Percentiles rank a stretch among this genome's conserved stretches.
Evolutionary conservation across 30 jellyfish, hydroid and myxozoan species (phyloP).

Genomic region (Hydra vulgaris): DNA sequence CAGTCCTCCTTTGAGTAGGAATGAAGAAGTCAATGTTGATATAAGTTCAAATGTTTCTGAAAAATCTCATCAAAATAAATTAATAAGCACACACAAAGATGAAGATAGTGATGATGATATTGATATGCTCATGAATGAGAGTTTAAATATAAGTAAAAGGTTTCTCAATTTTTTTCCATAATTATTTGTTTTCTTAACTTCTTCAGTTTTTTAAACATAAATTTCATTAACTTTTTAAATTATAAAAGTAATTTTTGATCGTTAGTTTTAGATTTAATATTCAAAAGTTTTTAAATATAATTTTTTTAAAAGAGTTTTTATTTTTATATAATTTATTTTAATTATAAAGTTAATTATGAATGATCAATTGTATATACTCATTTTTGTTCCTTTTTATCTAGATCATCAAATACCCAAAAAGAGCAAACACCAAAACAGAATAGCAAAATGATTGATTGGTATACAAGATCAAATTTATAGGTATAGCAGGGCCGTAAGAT

Average conservation of each 20-base stretch:
- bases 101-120: constrained; percentile 11
- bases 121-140: constrained; percentile 10
- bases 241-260: too few relatives aligned
- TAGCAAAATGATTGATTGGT: neutral
- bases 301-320: too few relatives aligned
- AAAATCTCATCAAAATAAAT: neutral
- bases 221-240: too few relatives aligned
- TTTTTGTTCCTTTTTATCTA: neutral
- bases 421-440: neutral
- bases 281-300: too few relatives aligned
- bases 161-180: neutral
- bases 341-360: too few relatives aligned
- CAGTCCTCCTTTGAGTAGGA: neutral
- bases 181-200: too few relatives aligned
- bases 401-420: neutral
- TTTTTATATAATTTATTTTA: too few relatives aligned
- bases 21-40: neutral
- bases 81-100: constrained; percentile 18
- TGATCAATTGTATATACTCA: neutral
- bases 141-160: constrained; percentile 4
- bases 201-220: too few relatives aligned
- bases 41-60: constrained; percentile 6
- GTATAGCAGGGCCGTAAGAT: too few relatives aligned
- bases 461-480: neutral
- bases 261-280: too few relatives aligned